phyloP scores from a whole-genome alignment of 2,888 invertebrate species.

The Liodrosophila aerea region DNA sequence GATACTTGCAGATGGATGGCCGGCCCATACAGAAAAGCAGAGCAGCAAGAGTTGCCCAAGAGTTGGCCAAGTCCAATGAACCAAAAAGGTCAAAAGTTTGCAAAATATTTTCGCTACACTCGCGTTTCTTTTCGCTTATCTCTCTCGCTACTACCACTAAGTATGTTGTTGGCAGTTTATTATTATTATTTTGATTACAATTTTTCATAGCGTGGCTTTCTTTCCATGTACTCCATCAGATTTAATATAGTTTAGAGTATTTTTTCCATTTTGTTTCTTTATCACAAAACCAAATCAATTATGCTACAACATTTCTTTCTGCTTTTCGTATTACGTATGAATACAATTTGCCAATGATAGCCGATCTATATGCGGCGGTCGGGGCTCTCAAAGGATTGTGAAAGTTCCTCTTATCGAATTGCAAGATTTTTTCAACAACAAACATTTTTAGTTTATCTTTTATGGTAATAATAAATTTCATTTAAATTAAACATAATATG shows the following conservation, averaged over 20 bases:
- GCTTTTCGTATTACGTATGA: neutral
- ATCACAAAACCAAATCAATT: slow-evolving; percentile 28
- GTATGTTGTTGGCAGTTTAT: slow-evolving; percentile 7
- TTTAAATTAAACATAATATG: too few relatives aligned
- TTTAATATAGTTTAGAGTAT: slow-evolving; percentile 34
- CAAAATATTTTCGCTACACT: slow-evolving; percentile 44
- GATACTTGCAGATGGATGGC: slow-evolving; percentile 48
- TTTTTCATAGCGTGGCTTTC: slow-evolving; percentile 36
- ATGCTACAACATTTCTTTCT: slow-evolving; percentile 8
- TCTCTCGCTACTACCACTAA: neutral
- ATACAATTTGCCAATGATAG: slow-evolving; percentile 3
- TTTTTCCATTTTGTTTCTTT: neutral
- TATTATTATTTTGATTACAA: slow-evolving; percentile 19
- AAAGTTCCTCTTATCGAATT: slow-evolving; percentile 15
- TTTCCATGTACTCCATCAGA: slow-evolving; percentile 34
- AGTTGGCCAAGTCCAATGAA: slow-evolving; percentile 65
- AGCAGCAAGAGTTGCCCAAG: slow-evolving; percentile 19
- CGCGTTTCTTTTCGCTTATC: slow-evolving; percentile 19
- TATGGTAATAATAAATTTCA: too few relatives aligned
- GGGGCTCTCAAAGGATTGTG: slow-evolving; percentile 11
- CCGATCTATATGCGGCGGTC: neutral
- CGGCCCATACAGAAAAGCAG: slow-evolving; percentile 35
- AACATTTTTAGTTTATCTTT: too few relatives aligned
- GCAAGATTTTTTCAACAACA: slow-evolving; percentile 8
- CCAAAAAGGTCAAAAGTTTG: slow-evolving; percentile 65